A percentile compares a stretch with the other conserved stretches of the same genome.
Conservation (phyloP, 2,797 vertebrate genomes). For the Acrossocheilus fasciatus region DNA sequence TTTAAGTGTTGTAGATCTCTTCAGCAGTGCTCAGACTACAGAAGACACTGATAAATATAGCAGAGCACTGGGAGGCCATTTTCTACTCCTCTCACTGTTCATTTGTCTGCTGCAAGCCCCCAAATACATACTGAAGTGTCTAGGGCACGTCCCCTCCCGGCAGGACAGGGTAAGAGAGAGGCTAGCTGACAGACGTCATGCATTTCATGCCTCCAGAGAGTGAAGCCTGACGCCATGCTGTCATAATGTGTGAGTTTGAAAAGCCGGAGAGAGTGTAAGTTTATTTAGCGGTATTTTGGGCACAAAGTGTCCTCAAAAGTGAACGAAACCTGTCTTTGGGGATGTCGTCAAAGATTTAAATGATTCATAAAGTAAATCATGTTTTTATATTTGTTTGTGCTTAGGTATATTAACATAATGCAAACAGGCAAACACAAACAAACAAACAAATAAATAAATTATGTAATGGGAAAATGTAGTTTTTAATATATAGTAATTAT, state of each 20-base stretch:
- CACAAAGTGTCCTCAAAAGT: background rate
- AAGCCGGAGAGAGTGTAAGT: background rate
- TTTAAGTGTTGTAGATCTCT: conserved; percentile 63
- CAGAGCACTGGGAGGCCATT: conserved; percentile 51
- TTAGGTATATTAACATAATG: background rate
- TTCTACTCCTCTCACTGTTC: conserved; percentile 31
- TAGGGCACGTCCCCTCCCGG: background rate
- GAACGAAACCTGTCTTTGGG: background rate
- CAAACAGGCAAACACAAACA: background rate
- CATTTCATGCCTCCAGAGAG: conserved; percentile 19
- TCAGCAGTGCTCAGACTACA: conserved; percentile 34
- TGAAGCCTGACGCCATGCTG: background rate
- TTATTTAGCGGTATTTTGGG: conserved; percentile 7
- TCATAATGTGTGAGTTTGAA: conserved; percentile 13
- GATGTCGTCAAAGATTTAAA: background rate
- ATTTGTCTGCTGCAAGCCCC: conserved; percentile 50
- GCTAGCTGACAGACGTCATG: conserved; percentile 5
- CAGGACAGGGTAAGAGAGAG: conserved; percentile 8
- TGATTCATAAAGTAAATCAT: background rate
- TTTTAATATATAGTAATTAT: too few relatives aligned
- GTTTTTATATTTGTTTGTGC: background rate
- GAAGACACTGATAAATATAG: conserved; percentile 65
- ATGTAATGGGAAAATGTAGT: background rate
- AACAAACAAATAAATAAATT: background rate
- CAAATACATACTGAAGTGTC: conserved; percentile 42